Evolutionary conservation across 1,140 invertebrate species (phyloP).

Genomic region (Caerostris extrusa): DNA sequence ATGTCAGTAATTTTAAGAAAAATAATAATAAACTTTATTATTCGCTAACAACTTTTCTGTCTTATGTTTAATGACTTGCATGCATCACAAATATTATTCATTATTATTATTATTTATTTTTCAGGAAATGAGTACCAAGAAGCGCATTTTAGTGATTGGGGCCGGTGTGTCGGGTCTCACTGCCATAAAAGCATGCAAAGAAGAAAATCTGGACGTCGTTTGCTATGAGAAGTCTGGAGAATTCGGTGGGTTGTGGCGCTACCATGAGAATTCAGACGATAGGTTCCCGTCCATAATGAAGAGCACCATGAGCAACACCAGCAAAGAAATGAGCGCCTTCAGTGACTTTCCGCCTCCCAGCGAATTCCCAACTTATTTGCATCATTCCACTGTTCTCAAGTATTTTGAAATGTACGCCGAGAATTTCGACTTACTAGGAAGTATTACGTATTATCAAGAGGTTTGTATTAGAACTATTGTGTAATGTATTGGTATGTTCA

Average conservation of each 20-base stretch:
- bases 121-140: slow-evolving; percentile 65
- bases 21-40: too few species aligned
- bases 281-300: slow-evolving; percentile 80
- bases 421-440: slow-evolving; percentile 80
- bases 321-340: slow-evolving; percentile 79
- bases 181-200: slow-evolving; percentile 72
- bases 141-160: slow-evolving; percentile 70
- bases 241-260: slow-evolving; percentile 84
- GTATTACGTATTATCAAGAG: slow-evolving; percentile 80
- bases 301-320: slow-evolving; percentile 82
- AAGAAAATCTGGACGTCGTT: slow-evolving; percentile 54
- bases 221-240: slow-evolving; percentile 79
- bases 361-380: slow-evolving; percentile 82
- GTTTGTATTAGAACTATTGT: slow-evolving; percentile 16
- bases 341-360: slow-evolving; percentile 82
- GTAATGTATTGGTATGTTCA: background rate
- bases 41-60: too few species aligned
- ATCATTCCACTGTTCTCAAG: slow-evolving; percentile 81
- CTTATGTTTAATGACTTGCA: background rate
- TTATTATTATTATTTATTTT: background rate
- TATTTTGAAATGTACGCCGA: slow-evolving; percentile 82
- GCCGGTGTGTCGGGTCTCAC: slow-evolving; percentile 63
- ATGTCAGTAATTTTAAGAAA: too few species aligned
- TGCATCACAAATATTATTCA: background rate
- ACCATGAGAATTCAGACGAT: slow-evolving; percentile 80